A percentile compares a stretch with the other conserved stretches of the same genome.
Evolutionary conservation across 2,797 vertebrate species (phyloP).

Genomic region (Dallia pectoralis): DNA sequence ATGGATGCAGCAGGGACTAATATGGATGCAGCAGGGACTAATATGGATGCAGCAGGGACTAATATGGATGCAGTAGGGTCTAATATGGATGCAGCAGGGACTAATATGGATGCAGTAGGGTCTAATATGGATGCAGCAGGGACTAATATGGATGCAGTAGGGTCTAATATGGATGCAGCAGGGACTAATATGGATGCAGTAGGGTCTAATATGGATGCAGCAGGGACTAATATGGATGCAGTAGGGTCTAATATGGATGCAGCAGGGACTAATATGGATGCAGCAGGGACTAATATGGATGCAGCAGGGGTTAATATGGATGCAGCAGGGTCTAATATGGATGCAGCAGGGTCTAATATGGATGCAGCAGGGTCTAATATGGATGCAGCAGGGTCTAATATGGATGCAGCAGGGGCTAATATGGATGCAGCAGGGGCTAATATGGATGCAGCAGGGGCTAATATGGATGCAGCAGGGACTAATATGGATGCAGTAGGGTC

Average conservation of each 20-base stretch:
- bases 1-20: not conserved
- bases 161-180: conserved; percentile 14
- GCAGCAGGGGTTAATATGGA: conserved; percentile 1
- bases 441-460: not conserved
- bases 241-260: not conserved
- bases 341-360: too few species aligned
- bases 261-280: conserved; percentile 7
- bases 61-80: not conserved
- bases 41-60: conserved; percentile 14
- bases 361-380: conserved; percentile 9
- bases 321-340: conserved; percentile 3
- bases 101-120: conserved; percentile 15
- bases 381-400: not conserved
- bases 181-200: not conserved
- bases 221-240: conserved; percentile 20
- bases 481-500: conserved; percentile 15
- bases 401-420: too few species aligned
- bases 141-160: too few species aligned
- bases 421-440: conserved; percentile 13
- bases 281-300: too few species aligned
- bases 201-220: conserved; percentile 7
- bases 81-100: too few species aligned
- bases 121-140: not conserved
- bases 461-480: too few species aligned
- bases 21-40: too few species aligned